These are phyloP conservation scores for Bucco capensis DNA, from an alignment of 2,113 vertebrate species.

Conservation along the genomic window DNA sequence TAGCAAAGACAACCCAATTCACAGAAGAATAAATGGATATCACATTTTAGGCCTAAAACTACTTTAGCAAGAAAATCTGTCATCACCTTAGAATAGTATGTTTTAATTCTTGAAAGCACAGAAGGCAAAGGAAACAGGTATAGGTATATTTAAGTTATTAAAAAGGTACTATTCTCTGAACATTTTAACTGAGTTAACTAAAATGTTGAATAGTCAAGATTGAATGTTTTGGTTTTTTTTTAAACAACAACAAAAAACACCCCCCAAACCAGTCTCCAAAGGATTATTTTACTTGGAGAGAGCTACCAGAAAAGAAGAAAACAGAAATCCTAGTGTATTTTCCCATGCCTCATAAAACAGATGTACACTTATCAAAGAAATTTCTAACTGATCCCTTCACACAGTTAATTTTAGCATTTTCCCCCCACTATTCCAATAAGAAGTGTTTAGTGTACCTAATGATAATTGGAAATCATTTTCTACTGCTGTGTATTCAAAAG, in stretches of 20 bases:
- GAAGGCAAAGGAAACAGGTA: not conserved
- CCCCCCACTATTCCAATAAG: not conserved
- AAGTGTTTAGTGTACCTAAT: not conserved
- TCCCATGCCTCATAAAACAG: not conserved
- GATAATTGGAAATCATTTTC: not conserved
- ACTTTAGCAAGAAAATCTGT: not conserved
- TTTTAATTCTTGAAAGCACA: not conserved
- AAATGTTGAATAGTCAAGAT: not conserved
- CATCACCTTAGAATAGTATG: not conserved
- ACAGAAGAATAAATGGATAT: not conserved
- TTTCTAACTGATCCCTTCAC: not conserved
- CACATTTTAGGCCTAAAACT: not conserved
- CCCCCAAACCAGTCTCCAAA: not conserved
- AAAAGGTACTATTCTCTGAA: not conserved
- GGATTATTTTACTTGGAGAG: not conserved
- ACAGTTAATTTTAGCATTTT: not conserved
- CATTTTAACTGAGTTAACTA: not conserved
- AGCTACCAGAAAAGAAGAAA: not conserved
- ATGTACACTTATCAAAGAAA: not conserved
- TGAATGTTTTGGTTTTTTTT: not conserved
- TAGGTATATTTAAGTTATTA: not conserved
- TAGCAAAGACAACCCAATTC: not conserved
- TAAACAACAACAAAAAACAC: not conserved
- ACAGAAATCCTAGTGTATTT: not conserved
- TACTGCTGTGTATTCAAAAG: not conserved